Evolutionary conservation across 2,113 vertebrate genomes (phyloP), one percentile per base, ranked within the genome.

Genomic region (Forbesichthys papilliferus): DNA sequence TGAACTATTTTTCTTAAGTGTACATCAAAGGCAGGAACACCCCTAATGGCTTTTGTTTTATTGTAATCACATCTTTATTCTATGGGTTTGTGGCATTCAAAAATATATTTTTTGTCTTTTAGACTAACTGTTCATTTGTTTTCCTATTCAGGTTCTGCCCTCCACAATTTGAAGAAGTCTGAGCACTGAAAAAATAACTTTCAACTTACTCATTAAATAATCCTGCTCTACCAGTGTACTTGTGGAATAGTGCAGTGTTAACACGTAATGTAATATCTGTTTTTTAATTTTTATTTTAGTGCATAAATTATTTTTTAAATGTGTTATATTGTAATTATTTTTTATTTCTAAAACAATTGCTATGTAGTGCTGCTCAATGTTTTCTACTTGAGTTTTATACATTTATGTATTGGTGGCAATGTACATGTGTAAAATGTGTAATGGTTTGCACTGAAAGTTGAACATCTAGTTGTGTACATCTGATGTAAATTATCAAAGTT

Each of bases 141-240:
- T 83, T 74, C 46, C 27, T 6, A 0, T 49, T 1, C 64, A 94
- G 92, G 79, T 66, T 78, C 89, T 4, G 33, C 65, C 27, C 48
- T 81, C 34, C 87, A 82, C 16, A 71, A 84, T 68, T 58, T 81
- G 12, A 89, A 87, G 73, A 87, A 80, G 59, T 84, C 86, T 13
- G 78, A 89, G 73, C 67, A 84, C 71, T 90, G 78, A 90, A 73
- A 46, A 52, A 74, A 74, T 48, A 59, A 67, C 49, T 7, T 12
- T 71, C 52, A 65, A 48, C 42, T 58, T 71, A 47, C 67, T 73
- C 68, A 18, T 10, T 58, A 34, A 77, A 56, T 42, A 56, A 58
- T 70, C 64, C 67, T 78, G 75, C 79, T 83, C 82, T 84, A 82
- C 75, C n/a, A 58, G 34, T 54, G 13, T 27, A n/a, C 10, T 16